Conservation (phyloP, 2,113 vertebrate species). For the Anguilla rostrata region DNA sequence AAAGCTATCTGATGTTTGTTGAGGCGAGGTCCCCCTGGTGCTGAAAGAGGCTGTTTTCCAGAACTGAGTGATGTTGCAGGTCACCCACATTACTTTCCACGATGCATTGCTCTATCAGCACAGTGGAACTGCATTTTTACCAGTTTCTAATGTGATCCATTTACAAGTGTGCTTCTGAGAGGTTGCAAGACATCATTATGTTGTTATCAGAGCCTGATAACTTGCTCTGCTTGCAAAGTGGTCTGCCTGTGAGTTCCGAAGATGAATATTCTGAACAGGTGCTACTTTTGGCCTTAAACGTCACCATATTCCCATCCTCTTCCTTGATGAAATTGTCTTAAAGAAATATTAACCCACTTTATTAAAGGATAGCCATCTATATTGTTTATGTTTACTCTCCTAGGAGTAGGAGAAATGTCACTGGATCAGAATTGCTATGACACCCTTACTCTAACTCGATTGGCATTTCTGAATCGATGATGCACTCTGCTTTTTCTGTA, state of each 20-base stretch:
- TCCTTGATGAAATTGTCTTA: neutral
- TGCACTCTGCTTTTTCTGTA: neutral
- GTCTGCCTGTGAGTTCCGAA: neutral
- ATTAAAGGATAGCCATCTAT: neutral
- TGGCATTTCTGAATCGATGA: neutral
- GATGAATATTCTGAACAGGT: neutral
- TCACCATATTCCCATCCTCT: neutral
- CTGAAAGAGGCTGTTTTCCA: neutral
- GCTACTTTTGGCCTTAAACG: neutral
- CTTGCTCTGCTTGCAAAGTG: neutral
- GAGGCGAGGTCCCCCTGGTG: neutral
- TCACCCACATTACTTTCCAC: neutral
- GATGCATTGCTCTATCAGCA: neutral
- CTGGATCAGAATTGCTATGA: neutral
- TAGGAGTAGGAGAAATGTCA: neutral
- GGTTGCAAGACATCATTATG: neutral
- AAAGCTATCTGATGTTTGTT: slow-evolving; percentile 1
- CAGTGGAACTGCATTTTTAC: neutral
- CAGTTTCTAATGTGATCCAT: neutral
- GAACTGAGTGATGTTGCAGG: neutral
- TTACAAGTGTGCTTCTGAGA: neutral
- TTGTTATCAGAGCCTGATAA: neutral
- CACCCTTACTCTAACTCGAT: neutral
- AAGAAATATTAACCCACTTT: neutral
- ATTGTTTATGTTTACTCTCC: neutral